Evolutionary conservation across 2,888 invertebrate genomes (phyloP), one percentile per base, ranked within the genome.

Genomic region (Drosophila neonasuta): DNA sequence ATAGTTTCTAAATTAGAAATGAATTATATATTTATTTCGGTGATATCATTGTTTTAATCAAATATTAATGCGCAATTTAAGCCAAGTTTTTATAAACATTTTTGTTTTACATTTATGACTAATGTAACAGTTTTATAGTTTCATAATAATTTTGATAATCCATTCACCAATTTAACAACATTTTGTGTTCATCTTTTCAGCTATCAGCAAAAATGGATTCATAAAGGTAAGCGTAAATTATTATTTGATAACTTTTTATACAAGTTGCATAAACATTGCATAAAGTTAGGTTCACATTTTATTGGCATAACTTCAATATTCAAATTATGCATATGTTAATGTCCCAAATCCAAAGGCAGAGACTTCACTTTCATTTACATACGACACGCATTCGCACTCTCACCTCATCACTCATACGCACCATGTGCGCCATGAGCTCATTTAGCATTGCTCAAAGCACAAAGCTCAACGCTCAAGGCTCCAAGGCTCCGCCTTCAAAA

Each of bases 321-420:
- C 24, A 24, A 24, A 24, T 24, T 24, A 24, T 6, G 24, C 24
- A 24, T 24, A 24, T 24, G 6, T 24, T 36, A 36, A n/a, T 36
- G 36, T 36, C 6, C 5, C n/a, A n/a, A 34, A 5, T 36, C n/a
- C 34, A 11, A 39, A 32, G 8, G 32, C n/a, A 13, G 7, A 13
- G 39, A 13, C 39, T 13, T 15, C 9, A 15, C 36, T 6, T 39
- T 39, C 11, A 39, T 39, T 39, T 13, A 13, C 36, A 39, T 39
- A 32, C 10, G 10, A 39, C 36, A 39, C 6, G 36, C 5, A 15
- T 41, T 41, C 39, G 39, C 39, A 39, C 39, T 39, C 39, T 15
- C 39, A 41, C 13, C 39, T 41, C 39, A 41, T 41, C 39, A 15
- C 13, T 41, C 36, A 36, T 36, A 36, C 36, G 36, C 36, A 11